Conservation (phyloP, 2,113 vertebrate species). For the Scomber japonicus region DNA sequence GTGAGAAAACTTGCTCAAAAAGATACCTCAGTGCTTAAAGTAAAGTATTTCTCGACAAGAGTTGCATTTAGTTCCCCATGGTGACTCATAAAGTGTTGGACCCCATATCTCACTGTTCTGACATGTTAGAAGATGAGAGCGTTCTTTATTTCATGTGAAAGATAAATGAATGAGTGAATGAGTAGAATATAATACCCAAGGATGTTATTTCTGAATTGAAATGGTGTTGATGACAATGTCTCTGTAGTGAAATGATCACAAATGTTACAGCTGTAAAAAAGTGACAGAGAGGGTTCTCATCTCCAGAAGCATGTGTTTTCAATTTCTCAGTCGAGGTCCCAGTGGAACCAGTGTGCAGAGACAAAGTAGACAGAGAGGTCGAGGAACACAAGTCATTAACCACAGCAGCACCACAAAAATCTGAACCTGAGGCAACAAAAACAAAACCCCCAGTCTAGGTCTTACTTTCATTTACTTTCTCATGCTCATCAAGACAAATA, state of each 20-base stretch:
- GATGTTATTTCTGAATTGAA: neutral
- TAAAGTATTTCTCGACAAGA: neutral
- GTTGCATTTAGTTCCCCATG: neutral
- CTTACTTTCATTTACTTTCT: neutral
- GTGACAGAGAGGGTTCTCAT: neutral
- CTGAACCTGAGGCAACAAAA: neutral
- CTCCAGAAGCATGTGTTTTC: conserved; percentile 45
- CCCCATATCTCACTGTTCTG: neutral
- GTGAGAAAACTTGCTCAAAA: no score
- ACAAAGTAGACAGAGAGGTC: neutral
- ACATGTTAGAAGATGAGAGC: no score
- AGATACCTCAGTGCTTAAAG: neutral
- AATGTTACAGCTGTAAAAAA: neutral
- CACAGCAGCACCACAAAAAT: conserved; percentile 20
- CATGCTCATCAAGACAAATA: neutral
- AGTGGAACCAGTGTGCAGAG: neutral
- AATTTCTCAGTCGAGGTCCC: conserved; percentile 9
- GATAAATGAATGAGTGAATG: neutral
- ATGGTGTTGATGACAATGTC: neutral
- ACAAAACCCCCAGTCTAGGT: neutral
- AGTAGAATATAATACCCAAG: neutral
- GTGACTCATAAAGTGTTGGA: neutral
- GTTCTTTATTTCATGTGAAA: neutral
- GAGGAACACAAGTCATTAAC: neutral
- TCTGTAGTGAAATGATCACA: neutral